Base-by-base conservation (phyloP, 2,113 vertebrate genomes). In the Aythya baeri region DNA sequence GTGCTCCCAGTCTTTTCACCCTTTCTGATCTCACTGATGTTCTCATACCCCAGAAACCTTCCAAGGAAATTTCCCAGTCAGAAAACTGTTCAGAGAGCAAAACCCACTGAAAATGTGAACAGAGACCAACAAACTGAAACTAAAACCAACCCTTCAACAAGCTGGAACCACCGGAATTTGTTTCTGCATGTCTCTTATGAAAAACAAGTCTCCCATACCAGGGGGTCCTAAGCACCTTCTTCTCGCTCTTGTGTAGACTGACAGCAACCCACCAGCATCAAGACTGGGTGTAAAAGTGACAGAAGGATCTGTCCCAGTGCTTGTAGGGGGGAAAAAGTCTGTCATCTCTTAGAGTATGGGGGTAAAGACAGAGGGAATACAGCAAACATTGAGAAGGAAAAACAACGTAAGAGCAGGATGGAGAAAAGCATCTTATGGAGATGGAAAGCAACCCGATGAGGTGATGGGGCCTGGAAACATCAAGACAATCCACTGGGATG, bases 401-500 rank as follows among this genome's bases (percentile, higher is more conserved):
- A 92, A 20, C 23, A 54, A 12, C 2, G 0, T 1, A 32, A 79
- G 5, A 63, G 34, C 27, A 73, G 41, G 36, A 54, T 0, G 26
- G 26, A 17, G 10, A 52, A 25, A 78, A 22, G n/a, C 4, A 61
- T 31, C 59, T 18, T 63, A 38, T 38, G 61, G 62, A 63, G 36
- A 41, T 18, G 6, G 50, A 20, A 59, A 27, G 49, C 31, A 11
- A 3, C 11, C 36, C 0, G 1, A 8, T 29, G n/a, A 54, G 49
- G 17, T 61, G 21, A 25, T 21, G 23, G 38, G 43, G 17, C 31
- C 16, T 9, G 17, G 6, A 26, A 75, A 59, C 17, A 25, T 17
- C 3, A 0, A 14, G 57, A 3, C 0, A 1, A 26, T 3, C 2
- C 0, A 0, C 21, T 29, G 22, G 27, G 27, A 72, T 20, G 31